Conservation (phyloP, 2,113 vertebrate species). For the Tyrannus savana region DNA sequence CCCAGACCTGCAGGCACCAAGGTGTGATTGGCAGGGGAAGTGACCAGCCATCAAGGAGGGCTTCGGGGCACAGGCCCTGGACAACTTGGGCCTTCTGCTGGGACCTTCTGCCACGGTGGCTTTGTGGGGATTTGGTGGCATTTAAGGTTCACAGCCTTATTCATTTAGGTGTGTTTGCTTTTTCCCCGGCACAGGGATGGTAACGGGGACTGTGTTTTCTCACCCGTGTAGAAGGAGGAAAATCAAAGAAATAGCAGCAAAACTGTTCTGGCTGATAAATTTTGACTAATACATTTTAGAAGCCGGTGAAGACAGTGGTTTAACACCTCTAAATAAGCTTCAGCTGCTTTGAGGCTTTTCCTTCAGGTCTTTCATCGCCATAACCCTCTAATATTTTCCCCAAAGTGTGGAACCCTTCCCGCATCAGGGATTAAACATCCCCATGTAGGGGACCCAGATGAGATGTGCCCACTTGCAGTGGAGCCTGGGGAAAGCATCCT, state of each 20-base stretch:
- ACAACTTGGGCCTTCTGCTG: neutral
- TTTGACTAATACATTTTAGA: neutral
- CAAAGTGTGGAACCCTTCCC: neutral
- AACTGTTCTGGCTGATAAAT: neutral
- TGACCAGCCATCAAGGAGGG: neutral
- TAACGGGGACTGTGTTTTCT: neutral
- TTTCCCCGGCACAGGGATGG: neutral
- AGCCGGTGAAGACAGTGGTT: neutral
- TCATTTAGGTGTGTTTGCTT: neutral
- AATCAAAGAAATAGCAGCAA: neutral
- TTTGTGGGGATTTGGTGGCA: neutral
- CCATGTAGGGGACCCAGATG: accelerated
- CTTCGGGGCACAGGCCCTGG: neutral
- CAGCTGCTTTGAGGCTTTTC: neutral
- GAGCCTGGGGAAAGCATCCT: neutral
- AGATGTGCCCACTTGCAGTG: neutral
- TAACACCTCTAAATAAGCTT: neutral
- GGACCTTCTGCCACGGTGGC: neutral
- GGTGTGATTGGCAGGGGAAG: neutral
- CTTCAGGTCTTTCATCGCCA: neutral
- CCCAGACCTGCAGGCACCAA: neutral
- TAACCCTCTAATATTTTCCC: neutral
- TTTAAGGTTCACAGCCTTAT: neutral
- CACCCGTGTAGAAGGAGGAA: neutral
- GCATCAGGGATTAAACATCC: neutral